phyloP scores from a whole-genome alignment of 2,113 vertebrate genomes.

The Upupa epops region DNA sequence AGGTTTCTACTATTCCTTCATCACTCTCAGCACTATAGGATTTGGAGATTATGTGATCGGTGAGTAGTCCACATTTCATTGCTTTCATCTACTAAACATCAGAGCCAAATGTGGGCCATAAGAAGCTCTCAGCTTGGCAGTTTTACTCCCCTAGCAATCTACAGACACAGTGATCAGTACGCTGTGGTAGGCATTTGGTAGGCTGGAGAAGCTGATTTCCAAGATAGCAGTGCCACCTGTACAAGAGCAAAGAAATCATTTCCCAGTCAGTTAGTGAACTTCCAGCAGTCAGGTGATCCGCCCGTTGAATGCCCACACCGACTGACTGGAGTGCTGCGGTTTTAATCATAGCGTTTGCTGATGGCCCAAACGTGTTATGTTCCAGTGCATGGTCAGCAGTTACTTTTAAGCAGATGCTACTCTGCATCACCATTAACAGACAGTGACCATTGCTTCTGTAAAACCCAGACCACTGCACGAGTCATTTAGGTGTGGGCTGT shows the following conservation, averaged over 20 bases:
- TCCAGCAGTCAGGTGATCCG: background rate
- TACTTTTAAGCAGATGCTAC: background rate
- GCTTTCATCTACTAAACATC: background rate
- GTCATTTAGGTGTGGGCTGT: background rate
- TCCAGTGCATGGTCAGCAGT: rapidly evolving
- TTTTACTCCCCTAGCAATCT: background rate
- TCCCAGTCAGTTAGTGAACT: background rate
- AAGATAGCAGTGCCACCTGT: background rate
- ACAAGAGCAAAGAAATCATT: background rate
- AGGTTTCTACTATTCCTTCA: slow-evolving; percentile 90
- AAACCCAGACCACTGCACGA: background rate
- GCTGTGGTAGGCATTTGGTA: background rate
- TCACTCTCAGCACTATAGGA: slow-evolving; percentile 92
- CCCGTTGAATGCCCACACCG: background rate
- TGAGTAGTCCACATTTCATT: slow-evolving; percentile 36
- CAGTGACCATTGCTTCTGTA: background rate
- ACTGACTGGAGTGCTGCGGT: background rate
- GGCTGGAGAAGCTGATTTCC: background rate
- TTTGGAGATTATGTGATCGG: slow-evolving; percentile 92
- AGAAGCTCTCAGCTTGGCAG: background rate
- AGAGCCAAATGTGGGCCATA: background rate
- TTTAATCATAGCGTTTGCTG: background rate
- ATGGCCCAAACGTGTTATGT: background rate
- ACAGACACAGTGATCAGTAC: background rate
- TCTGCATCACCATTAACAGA: background rate